phyloP scores from a whole-genome alignment of 2,113 vertebrate genomes.

The Nothobranchius kuhntae region DNA sequence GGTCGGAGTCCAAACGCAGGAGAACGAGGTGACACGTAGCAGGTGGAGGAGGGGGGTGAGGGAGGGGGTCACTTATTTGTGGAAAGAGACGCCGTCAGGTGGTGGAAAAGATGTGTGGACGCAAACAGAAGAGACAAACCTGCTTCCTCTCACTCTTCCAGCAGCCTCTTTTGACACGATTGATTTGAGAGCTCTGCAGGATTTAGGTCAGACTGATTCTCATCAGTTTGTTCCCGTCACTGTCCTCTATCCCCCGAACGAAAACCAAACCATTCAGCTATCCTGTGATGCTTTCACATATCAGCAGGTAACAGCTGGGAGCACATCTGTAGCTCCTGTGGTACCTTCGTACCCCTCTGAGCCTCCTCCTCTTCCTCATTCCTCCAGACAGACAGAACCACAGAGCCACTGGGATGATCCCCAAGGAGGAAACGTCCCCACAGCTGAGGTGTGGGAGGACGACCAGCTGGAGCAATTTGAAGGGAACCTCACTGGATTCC shows the following conservation, averaged over 20 bases:
- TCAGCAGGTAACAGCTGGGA: conserved; percentile 12
- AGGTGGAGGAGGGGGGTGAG: conserved; percentile 47
- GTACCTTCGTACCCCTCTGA: neutral
- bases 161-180: conserved; percentile 37
- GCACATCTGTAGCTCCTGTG: neutral
- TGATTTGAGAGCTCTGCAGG: conserved; percentile 39
- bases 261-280: conserved; percentile 11
- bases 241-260: conserved; percentile 24
- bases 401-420: conserved; percentile 11
- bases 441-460: neutral
- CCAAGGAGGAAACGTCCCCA: neutral
- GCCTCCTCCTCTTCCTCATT: neutral
- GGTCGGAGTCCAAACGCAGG: conserved; percentile 56
- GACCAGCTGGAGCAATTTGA: conserved; percentile 57
- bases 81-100: conserved; percentile 31
- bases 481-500: conserved; percentile 76
- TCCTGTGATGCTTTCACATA: neutral
- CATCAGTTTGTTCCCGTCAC: conserved; percentile 47
- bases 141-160: neutral
- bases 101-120: conserved; percentile 33
- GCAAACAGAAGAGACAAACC: conserved; percentile 42
- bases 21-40: neutral
- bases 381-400: neutral
- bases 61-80: conserved; percentile 30
- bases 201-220: conserved; percentile 9